Evolutionary conservation across 2,888 invertebrate genomes (phyloP).

Genomic region (Drosophila helvetica): DNA sequence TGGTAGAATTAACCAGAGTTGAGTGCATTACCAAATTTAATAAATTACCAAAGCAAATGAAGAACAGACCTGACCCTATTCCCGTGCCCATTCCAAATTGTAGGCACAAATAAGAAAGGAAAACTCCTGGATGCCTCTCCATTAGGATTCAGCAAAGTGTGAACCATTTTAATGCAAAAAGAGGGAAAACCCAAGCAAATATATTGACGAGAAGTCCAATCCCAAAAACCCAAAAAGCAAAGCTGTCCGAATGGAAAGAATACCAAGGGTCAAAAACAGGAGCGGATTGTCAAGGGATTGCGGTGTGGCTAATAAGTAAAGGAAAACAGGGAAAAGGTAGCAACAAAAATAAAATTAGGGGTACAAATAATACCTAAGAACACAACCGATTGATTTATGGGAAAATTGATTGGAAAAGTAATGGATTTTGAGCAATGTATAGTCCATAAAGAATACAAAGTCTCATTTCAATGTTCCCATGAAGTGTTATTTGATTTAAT

Average conservation of each 20-base stretch:
- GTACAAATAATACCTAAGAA: too few species aligned
- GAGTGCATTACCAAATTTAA: slow-evolving; percentile 36
- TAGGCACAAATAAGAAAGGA: slow-evolving; percentile 3
- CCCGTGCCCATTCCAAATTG: not conserved
- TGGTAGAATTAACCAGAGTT: slow-evolving; percentile 1
- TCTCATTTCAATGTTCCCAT: too few species aligned
- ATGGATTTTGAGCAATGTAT: not conserved
- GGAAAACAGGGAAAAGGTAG: not conserved
- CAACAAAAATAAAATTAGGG: too few species aligned
- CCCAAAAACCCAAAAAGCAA: not conserved
- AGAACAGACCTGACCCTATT: slow-evolving; percentile 7
- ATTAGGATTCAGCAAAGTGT: slow-evolving; percentile 53
- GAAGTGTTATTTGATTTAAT: too few species aligned
- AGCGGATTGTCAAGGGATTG: not conserved
- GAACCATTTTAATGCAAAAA: slow-evolving; percentile 36
- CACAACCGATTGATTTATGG: not conserved
- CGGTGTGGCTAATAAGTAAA: too few species aligned
- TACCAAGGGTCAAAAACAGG: slow-evolving; percentile 43
- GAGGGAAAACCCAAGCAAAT: slow-evolving; percentile 12
- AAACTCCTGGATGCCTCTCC: slow-evolving; percentile 21
- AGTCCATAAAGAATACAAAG: too few species aligned
- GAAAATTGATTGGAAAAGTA: not conserved
- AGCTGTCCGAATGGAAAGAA: slow-evolving; percentile 23
- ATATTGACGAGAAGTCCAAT: slow-evolving; percentile 15
- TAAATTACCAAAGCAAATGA: slow-evolving; percentile 43